Percentiles rank a stretch among this genome's conserved stretches.
phyloP scores from a whole-genome alignment of 2,888 invertebrate species.

The Apodemia zela region DNA sequence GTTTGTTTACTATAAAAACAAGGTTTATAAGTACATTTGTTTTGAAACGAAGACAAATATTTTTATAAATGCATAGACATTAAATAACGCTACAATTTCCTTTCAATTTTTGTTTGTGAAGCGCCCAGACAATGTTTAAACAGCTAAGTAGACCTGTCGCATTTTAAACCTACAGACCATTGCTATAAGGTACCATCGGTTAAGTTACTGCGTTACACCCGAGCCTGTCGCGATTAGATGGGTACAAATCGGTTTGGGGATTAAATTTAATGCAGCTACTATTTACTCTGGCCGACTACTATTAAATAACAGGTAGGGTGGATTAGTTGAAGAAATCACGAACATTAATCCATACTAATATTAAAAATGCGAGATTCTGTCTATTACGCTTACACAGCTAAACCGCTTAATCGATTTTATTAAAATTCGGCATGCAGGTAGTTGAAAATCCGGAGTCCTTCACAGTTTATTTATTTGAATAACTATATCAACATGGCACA shows the following conservation, averaged over 20 bases:
- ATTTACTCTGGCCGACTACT: conserved; percentile 14
- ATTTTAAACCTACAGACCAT: conserved; percentile 1
- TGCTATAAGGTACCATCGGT: not conserved
- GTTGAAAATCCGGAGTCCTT: too few species aligned
- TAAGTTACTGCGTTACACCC: conserved; percentile 6
- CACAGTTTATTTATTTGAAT: too few species aligned
- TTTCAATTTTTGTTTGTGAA: conserved; percentile 50
- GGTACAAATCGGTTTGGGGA: conserved; percentile 33
- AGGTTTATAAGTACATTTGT: not conserved
- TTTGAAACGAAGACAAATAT: not conserved
- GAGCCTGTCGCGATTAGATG: conserved; percentile 29
- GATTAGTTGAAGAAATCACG: not conserved
- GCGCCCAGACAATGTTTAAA: conserved; percentile 36
- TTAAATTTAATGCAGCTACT: conserved; percentile 19
- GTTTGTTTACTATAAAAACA: not conserved
- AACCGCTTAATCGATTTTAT: too few species aligned
- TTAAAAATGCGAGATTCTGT: too few species aligned
- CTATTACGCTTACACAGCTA: too few species aligned
- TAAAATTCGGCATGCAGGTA: too few species aligned
- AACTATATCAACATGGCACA: too few species aligned
- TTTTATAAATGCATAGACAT: not conserved
- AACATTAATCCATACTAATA: too few species aligned
- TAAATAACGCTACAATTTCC: conserved; percentile 62
- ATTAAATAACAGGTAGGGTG: conserved; percentile 7
- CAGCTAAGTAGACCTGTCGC: conserved; percentile 21